phyloP scores from a whole-genome alignment of 2,888 invertebrate genomes.

The Elysia crispata region DNA sequence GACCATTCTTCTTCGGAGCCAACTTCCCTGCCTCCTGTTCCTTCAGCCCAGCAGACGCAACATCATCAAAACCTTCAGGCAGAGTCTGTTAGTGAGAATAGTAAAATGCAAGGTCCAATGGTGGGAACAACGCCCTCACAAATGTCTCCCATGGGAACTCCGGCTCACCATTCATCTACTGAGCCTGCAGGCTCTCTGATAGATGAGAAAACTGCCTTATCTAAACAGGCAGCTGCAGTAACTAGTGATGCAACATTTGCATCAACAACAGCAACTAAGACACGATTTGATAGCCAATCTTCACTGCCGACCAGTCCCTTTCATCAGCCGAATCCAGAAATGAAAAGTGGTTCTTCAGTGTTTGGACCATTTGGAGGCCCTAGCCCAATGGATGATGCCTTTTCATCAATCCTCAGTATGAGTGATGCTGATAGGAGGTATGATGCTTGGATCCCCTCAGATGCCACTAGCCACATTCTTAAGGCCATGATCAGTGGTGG shows the following conservation, averaged over 20 bases:
- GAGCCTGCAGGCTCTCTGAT: constrained; percentile 13
- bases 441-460: constrained; percentile 87
- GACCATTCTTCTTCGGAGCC: constrained; percentile 16
- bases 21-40: constrained; percentile 19
- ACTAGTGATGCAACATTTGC: constrained; percentile 23
- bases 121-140: constrained; percentile 59
- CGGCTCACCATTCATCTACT: constrained; percentile 57
- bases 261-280: background rate
- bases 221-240: constrained; percentile 28
- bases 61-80: constrained; percentile 22
- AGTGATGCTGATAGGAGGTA: constrained; percentile 70
- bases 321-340: constrained; percentile 52
- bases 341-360: constrained; percentile 40
- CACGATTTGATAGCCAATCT: constrained; percentile 37
- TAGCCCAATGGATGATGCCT: constrained; percentile 62
- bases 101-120: constrained; percentile 49
- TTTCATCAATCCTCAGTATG: constrained; percentile 71
- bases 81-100: constrained; percentile 14
- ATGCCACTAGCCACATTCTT: constrained; percentile 83
- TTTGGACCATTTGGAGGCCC: constrained; percentile 52
- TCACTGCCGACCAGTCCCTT: constrained; percentile 57
- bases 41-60: constrained; percentile 17
- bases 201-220: constrained; percentile 13
- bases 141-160: constrained; percentile 64
- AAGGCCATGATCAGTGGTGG: constrained; percentile 82